A percentile compares a stretch with the other conserved stretches of the same genome.
Conservation (phyloP, 92 coral and sea anemone genomes). For the Paragorgia papillata region DNA sequence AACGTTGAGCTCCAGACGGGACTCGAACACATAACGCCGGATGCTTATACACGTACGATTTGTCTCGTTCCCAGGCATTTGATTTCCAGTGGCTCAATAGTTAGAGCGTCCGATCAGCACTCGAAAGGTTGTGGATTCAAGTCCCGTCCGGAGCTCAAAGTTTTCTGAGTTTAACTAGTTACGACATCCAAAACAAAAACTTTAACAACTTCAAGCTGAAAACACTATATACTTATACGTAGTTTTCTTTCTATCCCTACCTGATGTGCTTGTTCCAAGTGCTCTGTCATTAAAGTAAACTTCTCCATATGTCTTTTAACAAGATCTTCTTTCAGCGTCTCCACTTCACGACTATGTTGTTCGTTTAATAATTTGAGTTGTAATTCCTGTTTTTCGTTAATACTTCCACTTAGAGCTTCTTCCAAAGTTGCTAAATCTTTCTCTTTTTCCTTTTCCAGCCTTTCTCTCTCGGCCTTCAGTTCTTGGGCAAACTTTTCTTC, state of each 20-base stretch:
- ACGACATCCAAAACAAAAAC: no score
- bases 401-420: constrained; percentile 82
- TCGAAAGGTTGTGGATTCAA: no score
- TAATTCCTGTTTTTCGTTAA: constrained; percentile 86
- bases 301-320: constrained; percentile 97
- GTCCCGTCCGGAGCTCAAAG: no score
- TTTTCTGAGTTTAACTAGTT: no score
- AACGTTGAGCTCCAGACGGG: no score
- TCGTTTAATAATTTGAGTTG: constrained; percentile 87
- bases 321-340: constrained; percentile 81
- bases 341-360: constrained; percentile 90
- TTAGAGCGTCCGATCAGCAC: no score
- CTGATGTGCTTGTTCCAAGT: constrained; percentile 82
- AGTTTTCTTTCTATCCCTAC: constrained; percentile 59
- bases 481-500: constrained; percentile 68
- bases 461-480: constrained; percentile 64
- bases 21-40: no score
- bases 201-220: no score
- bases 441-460: constrained; percentile 72
- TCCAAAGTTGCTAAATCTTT: constrained; percentile 69
- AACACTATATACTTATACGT: no score
- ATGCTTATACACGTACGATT: no score
- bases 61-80: no score
- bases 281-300: constrained; percentile 91
- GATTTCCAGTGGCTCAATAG: no score